Evolutionary conservation across 2,113 vertebrate species (phyloP).

Genomic region (Bambusicola thoracicus): DNA sequence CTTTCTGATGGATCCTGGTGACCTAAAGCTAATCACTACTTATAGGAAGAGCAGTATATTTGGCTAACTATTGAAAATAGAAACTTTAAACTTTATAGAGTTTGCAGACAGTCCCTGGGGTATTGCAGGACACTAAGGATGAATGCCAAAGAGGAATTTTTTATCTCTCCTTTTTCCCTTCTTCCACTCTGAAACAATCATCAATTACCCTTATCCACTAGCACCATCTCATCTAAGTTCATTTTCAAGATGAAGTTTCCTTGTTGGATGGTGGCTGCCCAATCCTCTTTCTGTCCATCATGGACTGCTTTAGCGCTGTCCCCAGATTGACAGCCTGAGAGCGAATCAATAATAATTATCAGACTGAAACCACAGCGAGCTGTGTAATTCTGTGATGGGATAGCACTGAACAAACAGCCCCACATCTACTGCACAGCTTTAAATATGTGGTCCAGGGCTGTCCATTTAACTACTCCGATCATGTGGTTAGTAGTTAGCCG

Average conservation of each 20-base stretch:
- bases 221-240: conserved; percentile 91
- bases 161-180: conserved; percentile 74
- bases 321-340: conserved; percentile 90
- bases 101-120: conserved; percentile 74
- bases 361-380: conserved; percentile 85
- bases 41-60: conserved; percentile 16
- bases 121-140: conserved; percentile 72
- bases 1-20: neutral
- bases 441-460: conserved; percentile 73
- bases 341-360: conserved; percentile 99
- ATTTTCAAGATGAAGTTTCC: conserved; percentile 92
- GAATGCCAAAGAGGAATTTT: conserved; percentile 77
- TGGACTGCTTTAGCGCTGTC: conserved; percentile 80
- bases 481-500: conserved; percentile 57
- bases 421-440: conserved; percentile 73
- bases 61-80: conserved; percentile 25
- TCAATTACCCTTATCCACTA: conserved; percentile 94
- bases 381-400: conserved; percentile 81
- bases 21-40: conserved; percentile 19
- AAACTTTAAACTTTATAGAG: conserved; percentile 65
- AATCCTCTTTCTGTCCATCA: conserved; percentile 94
- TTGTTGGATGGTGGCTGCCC: conserved; percentile 89
- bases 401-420: conserved; percentile 78
- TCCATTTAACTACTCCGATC: conserved; percentile 74
- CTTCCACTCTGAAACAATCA: conserved; percentile 89